phyloP scores from a whole-genome alignment of 2,797 vertebrate genomes.

The Notoglanidium macrostoma region DNA sequence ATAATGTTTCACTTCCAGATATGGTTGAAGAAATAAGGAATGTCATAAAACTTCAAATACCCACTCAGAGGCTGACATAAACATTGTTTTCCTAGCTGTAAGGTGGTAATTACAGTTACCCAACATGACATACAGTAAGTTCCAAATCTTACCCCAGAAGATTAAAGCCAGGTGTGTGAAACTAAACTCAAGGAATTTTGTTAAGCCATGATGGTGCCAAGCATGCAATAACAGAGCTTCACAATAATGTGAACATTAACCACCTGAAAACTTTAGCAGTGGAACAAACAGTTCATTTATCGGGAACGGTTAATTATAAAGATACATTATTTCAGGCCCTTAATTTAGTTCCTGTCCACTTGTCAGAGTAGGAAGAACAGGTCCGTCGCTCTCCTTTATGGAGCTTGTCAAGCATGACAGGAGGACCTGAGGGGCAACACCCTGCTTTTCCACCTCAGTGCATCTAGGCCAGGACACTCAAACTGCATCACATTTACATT shows the following conservation, averaged over 20 bases:
- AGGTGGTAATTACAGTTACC: slow-evolving; percentile 1
- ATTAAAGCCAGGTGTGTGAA: slow-evolving; percentile 5
- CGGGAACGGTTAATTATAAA: background rate
- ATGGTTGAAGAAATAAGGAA: background rate
- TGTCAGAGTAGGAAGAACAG: slow-evolving; percentile 64
- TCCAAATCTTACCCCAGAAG: slow-evolving; percentile 6
- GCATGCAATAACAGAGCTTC: background rate
- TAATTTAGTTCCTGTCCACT: slow-evolving; percentile 52
- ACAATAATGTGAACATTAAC: background rate
- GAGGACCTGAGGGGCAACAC: slow-evolving; percentile 68
- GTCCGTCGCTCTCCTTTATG: slow-evolving; percentile 19
- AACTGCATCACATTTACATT: slow-evolving; percentile 66
- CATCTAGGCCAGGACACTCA: slow-evolving; percentile 66
- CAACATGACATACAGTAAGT: slow-evolving; percentile 1
- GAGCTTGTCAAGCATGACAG: slow-evolving; percentile 43
- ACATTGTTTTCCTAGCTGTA: background rate
- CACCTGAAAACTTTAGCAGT: background rate
- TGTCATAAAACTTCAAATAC: slow-evolving; percentile 7
- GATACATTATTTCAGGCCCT: background rate
- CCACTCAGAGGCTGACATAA: background rate
- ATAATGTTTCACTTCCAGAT: background rate
- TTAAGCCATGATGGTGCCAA: background rate
- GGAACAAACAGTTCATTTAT: background rate
- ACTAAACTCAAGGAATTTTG: background rate
- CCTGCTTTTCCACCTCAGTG: slow-evolving; percentile 73